phyloP scores from a whole-genome alignment of 2,797 vertebrate genomes.

The Semotilus atromaculatus region DNA sequence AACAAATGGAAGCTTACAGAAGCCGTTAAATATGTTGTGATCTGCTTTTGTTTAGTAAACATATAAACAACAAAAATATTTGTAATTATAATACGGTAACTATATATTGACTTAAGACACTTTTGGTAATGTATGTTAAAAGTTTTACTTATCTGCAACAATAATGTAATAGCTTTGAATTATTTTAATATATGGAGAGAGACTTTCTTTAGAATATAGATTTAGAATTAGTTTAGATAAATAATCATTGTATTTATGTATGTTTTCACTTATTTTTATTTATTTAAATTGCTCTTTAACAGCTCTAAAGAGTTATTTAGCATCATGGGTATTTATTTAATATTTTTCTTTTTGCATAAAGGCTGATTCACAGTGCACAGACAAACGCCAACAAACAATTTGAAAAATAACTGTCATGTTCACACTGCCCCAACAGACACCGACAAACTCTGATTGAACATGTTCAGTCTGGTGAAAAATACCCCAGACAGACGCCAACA shows the following conservation, averaged over 20 bases:
- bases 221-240: neutral
- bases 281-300: neutral
- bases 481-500: too few relatives aligned
- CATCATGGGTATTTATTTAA: neutral
- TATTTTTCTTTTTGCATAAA: neutral
- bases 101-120: neutral
- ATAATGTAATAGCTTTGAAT: neutral
- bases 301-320: neutral
- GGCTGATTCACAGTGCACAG: too few relatives aligned
- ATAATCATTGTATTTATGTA: neutral
- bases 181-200: neutral
- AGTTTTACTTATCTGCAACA: neutral
- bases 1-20: neutral
- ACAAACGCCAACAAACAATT: too few relatives aligned
- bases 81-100: neutral
- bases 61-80: neutral
- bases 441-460: too few relatives aligned
- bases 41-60: neutral
- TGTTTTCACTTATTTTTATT: neutral
- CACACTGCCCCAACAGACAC: too few relatives aligned
- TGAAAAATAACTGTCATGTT: too few relatives aligned
- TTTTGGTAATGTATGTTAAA: neutral
- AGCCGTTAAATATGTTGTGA: neutral
- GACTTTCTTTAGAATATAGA: neutral
- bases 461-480: too few relatives aligned